Conservation (phyloP, 2,888 invertebrate genomes). For the Imbricaverruca yamaguchii region DNA sequence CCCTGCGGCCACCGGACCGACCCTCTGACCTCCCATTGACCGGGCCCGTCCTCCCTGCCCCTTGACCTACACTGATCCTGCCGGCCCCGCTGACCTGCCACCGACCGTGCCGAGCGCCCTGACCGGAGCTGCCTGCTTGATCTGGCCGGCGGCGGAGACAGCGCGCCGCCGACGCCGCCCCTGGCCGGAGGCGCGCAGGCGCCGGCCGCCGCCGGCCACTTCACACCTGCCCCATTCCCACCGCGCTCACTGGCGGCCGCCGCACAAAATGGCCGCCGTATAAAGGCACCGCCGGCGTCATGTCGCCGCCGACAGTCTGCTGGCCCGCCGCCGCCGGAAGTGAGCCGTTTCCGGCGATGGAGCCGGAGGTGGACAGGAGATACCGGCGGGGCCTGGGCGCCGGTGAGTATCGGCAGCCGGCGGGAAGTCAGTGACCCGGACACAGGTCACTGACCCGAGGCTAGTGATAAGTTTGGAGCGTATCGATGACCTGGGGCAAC, state of each 20-base stretch:
- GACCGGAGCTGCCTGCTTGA: too few relatives aligned
- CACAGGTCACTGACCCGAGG: too few relatives aligned
- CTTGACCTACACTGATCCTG: too few relatives aligned
- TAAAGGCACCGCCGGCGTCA: neutral
- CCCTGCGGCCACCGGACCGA: too few relatives aligned
- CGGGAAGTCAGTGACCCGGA: too few relatives aligned
- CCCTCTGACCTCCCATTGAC: too few relatives aligned
- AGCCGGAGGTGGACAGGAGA: neutral
- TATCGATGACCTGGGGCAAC: too few relatives aligned
- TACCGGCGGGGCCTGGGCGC: neutral
- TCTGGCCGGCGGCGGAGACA: neutral
- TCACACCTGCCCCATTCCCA: slow-evolving; percentile 19
- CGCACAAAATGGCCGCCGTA: slow-evolving; percentile 13
- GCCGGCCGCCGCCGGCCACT: neutral
- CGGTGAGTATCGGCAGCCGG: neutral
- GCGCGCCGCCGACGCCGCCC: neutral
- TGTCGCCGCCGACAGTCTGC: neutral
- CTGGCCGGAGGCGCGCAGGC: neutral
- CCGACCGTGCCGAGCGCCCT: too few relatives aligned
- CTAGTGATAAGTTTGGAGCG: too few relatives aligned
- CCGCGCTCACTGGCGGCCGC: neutral
- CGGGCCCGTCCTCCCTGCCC: too few relatives aligned
- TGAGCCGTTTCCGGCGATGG: neutral
- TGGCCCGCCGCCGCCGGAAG: neutral
- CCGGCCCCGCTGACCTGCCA: too few relatives aligned